Percentiles rank a stretch among this genome's conserved stretches.
Conservation (phyloP, 1,140 invertebrate genomes). For the Laupala kohalensis region DNA sequence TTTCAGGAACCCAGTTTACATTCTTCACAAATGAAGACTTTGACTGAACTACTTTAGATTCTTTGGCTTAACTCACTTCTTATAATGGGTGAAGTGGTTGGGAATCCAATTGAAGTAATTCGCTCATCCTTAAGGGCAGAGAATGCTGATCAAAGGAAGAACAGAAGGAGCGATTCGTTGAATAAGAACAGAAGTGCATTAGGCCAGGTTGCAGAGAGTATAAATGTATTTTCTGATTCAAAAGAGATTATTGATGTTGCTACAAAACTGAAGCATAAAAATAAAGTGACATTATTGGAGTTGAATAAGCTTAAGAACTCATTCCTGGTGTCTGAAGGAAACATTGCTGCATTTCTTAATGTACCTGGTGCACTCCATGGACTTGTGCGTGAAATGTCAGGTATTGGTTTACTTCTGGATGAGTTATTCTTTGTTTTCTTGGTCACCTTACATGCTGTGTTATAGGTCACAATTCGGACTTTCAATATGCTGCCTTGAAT, state of each 20-base stretch:
- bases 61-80: no score
- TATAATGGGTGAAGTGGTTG: no score
- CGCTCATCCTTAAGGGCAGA: neutral
- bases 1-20: no score
- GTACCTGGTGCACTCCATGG: constrained; percentile 30
- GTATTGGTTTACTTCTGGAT: constrained; percentile 19
- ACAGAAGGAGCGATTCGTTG: neutral
- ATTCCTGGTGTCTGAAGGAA: constrained; percentile 25
- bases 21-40: no score
- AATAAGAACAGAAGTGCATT: neutral
- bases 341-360: constrained; percentile 27
- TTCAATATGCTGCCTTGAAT: constrained; percentile 28
- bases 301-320: constrained; percentile 28
- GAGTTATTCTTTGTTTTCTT: neutral
- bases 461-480: constrained; percentile 27
- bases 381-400: constrained; percentile 29
- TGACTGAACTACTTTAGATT: no score
- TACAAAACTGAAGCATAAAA: neutral
- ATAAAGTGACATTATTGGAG: neutral
- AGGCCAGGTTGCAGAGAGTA: neutral
- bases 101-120: neutral
- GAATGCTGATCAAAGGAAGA: neutral
- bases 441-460: constrained; percentile 14
- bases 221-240: neutral
- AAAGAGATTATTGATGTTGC: neutral